A percentile compares a stretch with the other conserved stretches of the same genome.
Conservation (phyloP, 2,113 vertebrate genomes). For the Otolemur garnettii region DNA sequence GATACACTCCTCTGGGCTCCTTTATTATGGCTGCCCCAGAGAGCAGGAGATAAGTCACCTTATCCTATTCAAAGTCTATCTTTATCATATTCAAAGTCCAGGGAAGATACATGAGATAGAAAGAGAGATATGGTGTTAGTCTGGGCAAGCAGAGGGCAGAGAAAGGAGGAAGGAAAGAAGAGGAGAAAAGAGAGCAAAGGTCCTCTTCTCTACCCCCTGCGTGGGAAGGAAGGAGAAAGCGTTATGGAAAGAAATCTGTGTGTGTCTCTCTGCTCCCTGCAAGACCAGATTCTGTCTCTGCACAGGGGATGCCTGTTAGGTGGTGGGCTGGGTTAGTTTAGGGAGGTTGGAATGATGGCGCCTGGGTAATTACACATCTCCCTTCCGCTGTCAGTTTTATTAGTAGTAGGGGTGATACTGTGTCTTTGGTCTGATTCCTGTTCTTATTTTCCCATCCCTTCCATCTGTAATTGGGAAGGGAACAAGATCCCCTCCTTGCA, state of each 20-base stretch:
- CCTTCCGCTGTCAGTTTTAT: background rate
- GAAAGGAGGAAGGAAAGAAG: background rate
- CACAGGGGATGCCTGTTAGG: background rate
- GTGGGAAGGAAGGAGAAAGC: background rate
- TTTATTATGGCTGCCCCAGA: background rate
- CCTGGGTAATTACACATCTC: background rate
- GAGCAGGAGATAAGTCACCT: background rate
- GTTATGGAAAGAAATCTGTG: background rate
- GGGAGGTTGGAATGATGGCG: background rate
- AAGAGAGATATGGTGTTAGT: background rate
- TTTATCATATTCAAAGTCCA: background rate
- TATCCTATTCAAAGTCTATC: no score
- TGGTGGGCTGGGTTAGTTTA: background rate
- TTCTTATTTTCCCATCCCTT: no score
- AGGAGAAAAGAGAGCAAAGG: background rate
- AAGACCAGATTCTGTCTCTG: background rate
- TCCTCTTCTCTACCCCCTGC: no score
- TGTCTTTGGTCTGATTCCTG: background rate
- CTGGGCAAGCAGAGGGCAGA: no score
- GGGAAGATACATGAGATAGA: rapidly evolving
- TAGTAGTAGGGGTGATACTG: background rate
- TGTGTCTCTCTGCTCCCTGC: background rate
- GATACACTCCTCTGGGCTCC: background rate
- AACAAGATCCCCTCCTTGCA: background rate
- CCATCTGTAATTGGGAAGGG: background rate